These are phyloP conservation scores for Channa argus DNA, from an alignment of 2,113 vertebrate genomes.

Conservation along the genomic window DNA sequence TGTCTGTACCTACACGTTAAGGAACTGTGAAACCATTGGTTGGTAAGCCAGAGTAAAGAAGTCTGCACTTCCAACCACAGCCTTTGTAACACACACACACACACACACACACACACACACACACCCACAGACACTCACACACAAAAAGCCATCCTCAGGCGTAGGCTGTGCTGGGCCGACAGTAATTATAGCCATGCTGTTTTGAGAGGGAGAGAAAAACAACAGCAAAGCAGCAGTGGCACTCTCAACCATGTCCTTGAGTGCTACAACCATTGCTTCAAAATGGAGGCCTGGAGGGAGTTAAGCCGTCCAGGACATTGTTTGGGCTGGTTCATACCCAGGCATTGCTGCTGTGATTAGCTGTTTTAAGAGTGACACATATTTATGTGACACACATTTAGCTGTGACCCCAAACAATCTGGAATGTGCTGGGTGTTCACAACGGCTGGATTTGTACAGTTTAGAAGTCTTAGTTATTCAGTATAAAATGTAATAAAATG, in stretches of 20 bases:
- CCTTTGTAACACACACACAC: slow-evolving; percentile 40
- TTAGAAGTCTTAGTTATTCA: slow-evolving; percentile 12
- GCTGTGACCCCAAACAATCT: slow-evolving; percentile 45
- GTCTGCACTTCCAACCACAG: slow-evolving; percentile 56
- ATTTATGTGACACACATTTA: slow-evolving; percentile 59
- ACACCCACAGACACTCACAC: not conserved
- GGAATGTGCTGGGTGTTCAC: slow-evolving; percentile 44
- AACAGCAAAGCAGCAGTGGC: slow-evolving; percentile 70
- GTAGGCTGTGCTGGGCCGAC: slow-evolving; percentile 72
- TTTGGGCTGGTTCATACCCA: slow-evolving; percentile 44
- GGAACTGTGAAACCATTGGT: slow-evolving; percentile 59
- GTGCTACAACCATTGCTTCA: slow-evolving; percentile 59
- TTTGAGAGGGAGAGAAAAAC: slow-evolving; percentile 78
- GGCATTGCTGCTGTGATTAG: slow-evolving; percentile 63
- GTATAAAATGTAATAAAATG: no score
- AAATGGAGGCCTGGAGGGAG: slow-evolving; percentile 74
- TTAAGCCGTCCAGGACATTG: slow-evolving; percentile 48
- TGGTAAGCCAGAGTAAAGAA: slow-evolving; percentile 58
- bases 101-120: slow-evolving; percentile 23
- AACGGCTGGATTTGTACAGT: slow-evolving; percentile 2
- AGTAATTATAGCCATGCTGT: slow-evolving; percentile 82
- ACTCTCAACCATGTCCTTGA: slow-evolving; percentile 71
- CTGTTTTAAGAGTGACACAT: slow-evolving; percentile 51
- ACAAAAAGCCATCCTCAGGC: slow-evolving; percentile 58
- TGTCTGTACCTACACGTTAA: slow-evolving; percentile 51